Percentiles rank a stretch among this genome's conserved stretches.
phyloP scores from a whole-genome alignment of 2,797 vertebrate genomes.

The Myotis vivesi region DNA sequence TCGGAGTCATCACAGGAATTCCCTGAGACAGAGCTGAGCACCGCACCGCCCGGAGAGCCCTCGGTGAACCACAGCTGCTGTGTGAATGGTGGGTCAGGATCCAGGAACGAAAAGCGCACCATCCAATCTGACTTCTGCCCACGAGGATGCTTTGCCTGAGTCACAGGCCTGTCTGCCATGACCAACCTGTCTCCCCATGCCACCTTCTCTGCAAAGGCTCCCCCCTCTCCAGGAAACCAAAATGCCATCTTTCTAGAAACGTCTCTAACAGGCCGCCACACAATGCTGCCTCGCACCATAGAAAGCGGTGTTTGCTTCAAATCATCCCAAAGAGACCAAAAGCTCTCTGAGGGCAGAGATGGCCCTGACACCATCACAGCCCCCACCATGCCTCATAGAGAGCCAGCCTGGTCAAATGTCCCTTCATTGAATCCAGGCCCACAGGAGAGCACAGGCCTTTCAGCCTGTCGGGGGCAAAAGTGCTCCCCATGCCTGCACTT shows the following conservation, averaged over 20 bases:
- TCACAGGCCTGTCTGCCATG: not conserved
- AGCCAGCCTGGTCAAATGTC: not conserved
- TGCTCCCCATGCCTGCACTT: not conserved
- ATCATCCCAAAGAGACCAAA: not conserved
- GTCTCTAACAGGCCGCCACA: not conserved
- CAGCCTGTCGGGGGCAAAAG: not conserved
- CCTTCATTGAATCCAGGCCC: not conserved
- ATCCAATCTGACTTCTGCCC: not conserved
- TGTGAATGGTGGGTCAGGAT: not conserved
- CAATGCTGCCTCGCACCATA: not conserved
- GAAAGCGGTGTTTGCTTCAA: not conserved
- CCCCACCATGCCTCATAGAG: not conserved
- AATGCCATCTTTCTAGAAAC: not conserved
- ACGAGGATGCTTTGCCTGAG: not conserved
- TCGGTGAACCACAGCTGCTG: not conserved
- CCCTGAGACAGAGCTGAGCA: not conserved
- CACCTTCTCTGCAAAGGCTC: not conserved
- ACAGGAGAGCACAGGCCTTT: not conserved
- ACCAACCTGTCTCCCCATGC: not conserved
- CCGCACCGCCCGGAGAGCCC: not conserved
- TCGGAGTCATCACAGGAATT: fast-evolving
- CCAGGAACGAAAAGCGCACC: not conserved
- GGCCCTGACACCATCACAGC: not conserved
- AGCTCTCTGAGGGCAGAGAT: not conserved
- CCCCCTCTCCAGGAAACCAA: not conserved